Evolutionary conservation across 2,113 vertebrate species (phyloP).

Genomic region (Hippoglossus stenolepis): DNA sequence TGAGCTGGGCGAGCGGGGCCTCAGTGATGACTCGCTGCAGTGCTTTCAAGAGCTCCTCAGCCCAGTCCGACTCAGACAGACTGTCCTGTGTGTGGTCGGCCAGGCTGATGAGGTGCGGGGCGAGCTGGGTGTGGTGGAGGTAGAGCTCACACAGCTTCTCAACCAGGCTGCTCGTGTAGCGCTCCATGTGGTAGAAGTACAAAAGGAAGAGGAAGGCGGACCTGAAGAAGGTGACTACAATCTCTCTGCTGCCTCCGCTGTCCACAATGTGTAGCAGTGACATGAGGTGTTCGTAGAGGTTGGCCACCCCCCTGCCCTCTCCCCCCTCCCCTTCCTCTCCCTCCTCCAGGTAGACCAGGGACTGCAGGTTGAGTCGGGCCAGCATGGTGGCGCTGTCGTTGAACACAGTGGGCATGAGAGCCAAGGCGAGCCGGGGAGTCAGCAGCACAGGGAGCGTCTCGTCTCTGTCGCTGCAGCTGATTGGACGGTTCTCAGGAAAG

Average conservation of each 20-base stretch:
- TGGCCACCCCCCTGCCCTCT: conserved; percentile 75
- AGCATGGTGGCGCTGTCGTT: conserved; percentile 85
- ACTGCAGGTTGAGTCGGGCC: conserved; percentile 85
- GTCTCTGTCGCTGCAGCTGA: conserved; percentile 80
- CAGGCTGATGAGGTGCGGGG: conserved; percentile 87
- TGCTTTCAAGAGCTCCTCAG: conserved; percentile 69
- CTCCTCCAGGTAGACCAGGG: conserved; percentile 85
- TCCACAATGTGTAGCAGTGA: conserved; percentile 82
- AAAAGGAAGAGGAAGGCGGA: conserved; percentile 83
- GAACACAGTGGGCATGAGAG: conserved; percentile 86
- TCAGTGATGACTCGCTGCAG: conserved; percentile 80
- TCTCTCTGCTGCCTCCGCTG: conserved; percentile 69
- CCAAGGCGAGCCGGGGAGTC: conserved; percentile 76
- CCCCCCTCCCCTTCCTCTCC: conserved; percentile 74
- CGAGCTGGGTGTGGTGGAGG: conserved; percentile 77
- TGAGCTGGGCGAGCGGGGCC: conserved; percentile 46
- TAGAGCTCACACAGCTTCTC: conserved; percentile 83
- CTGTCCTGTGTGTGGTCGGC: conserved; percentile 74
- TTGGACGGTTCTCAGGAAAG: conserved; percentile 91
- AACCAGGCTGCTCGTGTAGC: conserved; percentile 68
- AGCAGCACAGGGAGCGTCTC: conserved; percentile 87
- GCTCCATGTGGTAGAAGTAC: conserved; percentile 78
- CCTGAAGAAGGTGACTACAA: conserved; percentile 84
- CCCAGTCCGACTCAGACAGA: conserved; percentile 79
- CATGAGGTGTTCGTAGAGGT: conserved; percentile 83